Base-by-base conservation (phyloP, 2,888 invertebrate species). In the Chesias legatella region DNA sequence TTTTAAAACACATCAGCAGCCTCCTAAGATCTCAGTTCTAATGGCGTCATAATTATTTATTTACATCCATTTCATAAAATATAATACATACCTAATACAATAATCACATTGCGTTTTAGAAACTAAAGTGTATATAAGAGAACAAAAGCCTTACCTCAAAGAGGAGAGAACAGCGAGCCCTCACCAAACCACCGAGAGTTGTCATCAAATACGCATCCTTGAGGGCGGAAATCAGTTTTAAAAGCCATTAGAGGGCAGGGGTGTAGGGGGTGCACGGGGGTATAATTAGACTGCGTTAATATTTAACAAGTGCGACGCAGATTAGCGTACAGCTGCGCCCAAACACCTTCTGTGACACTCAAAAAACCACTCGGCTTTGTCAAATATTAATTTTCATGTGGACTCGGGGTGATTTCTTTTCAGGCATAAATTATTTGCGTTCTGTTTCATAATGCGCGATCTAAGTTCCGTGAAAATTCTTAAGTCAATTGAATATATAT, bases 171-270 rank as follows among this genome's bases (percentile, higher is more conserved):
- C 58, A 62, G 59, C 59, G 51, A 56, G 53, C 69, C 66, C 67
- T 63, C 60, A 62, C 64, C 66, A 70, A 78, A 73, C n/a, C 72
- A 73, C 60, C 68, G 66, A 69, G 75, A 84, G 76, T 83, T 84
- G 88, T 86, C 88, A 88, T 88, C 88, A 86, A 88, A 88, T 84
- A 82, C 86, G 77, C 85, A 86, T 88, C 84, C 78, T 79, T 64
- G 63, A 66, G 81, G 85, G 81, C 76, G 75, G 79, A 84, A 85
- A 85, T 88, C 88, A 86, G 86, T 88, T 88, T 86, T 88, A 85
- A 88, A 88, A 86, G 79, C 88, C 86, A 88, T 88, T 88, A 88
- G 84, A 79, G 77, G 73, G 62, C 55, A 35, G 31, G 35, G 38
- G 40, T 25, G 34, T n/a, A 5, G 62, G 55, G 70, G 64, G 60